A percentile compares a stretch with the other conserved stretches of the same genome.
Conservation (phyloP, 2,888 invertebrate genomes). For the Priocnemis perturbator region DNA sequence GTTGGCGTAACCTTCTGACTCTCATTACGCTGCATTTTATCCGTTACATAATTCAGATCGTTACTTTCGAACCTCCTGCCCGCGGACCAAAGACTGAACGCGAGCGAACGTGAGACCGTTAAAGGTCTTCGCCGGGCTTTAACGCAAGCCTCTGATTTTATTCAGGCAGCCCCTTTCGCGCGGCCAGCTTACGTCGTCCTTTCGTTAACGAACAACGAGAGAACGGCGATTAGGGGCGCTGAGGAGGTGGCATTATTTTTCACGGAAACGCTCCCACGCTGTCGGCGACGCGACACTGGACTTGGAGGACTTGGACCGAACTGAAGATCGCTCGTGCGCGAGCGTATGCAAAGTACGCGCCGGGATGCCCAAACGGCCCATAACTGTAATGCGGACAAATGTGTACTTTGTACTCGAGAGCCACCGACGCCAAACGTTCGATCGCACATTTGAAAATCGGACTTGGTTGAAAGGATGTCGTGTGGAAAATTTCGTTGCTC, state of each 20-base stretch:
- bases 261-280: conserved; percentile 26
- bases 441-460: conserved; percentile 23
- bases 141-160: conserved; percentile 5
- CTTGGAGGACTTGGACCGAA: conserved; percentile 33
- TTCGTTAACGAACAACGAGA: not conserved
- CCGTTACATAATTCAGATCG: no score
- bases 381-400: conserved; percentile 60
- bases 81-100: not conserved
- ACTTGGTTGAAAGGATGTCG: not conserved
- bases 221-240: no score
- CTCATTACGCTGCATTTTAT: no score
- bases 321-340: conserved; percentile 41
- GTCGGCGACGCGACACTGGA: conserved; percentile 35
- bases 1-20: not conserved
- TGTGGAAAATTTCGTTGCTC: not conserved
- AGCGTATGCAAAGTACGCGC: conserved; percentile 48
- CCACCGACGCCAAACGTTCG: conserved; percentile 40
- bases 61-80: not conserved
- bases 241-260: conserved; percentile 21
- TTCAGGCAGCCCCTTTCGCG: not conserved
- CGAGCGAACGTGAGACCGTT: conserved; percentile 6
- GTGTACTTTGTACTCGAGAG: conserved; percentile 48
- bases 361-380: conserved; percentile 43
- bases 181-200: not conserved
- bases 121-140: not conserved